Evolutionary conservation across 1,140 invertebrate species (phyloP), one percentile per base, ranked within the genome.

Genomic region (Cataglyphis hispanica): DNA sequence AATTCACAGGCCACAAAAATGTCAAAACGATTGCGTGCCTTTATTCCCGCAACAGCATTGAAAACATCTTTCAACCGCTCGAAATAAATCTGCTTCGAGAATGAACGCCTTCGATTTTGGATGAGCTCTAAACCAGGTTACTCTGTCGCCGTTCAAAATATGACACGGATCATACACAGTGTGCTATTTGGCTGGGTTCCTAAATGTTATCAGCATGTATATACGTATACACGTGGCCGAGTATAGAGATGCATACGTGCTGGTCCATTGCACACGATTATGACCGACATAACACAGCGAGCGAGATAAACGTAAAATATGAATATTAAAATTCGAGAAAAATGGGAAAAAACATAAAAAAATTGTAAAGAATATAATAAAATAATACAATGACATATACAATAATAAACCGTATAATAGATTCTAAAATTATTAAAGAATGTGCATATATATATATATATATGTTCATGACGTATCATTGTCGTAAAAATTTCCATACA

Each of bases 161-260:
- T 83, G 78, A 72, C 78, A 72, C 1, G 50, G 78, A 31, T 60
- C 74, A 56, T 67, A 66, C 70, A 25, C 34, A 34, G 37, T 56
- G 53, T 58, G 56, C 66, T 64, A 60, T 81, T 72, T 81, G 78
- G 78, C 66, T 13, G 25, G 22, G 37, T 31, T 81, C 78, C 78
- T 81, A 72, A 83, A 83, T 31, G 78, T 72, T 81, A 83, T 60
- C 56, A 72, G 37, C 22, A 34, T 74, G 40, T 72, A 46, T 72
- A 46, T 34, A 25, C 25, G 22, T 25, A 19, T 10, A 58, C 16
- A 56, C 43, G 13, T 50, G n/a, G 31, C 22, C 27, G 61, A 31
- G 16, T 40, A 40, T 11, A 78, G n/a, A 34, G 22, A 46, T 1
- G 66, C 22, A 22, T 81, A 81, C 25, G 43, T 69, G 22, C 43